Base-by-base conservation (phyloP, 2,888 invertebrate genomes). In the Luperina testacea region DNA sequence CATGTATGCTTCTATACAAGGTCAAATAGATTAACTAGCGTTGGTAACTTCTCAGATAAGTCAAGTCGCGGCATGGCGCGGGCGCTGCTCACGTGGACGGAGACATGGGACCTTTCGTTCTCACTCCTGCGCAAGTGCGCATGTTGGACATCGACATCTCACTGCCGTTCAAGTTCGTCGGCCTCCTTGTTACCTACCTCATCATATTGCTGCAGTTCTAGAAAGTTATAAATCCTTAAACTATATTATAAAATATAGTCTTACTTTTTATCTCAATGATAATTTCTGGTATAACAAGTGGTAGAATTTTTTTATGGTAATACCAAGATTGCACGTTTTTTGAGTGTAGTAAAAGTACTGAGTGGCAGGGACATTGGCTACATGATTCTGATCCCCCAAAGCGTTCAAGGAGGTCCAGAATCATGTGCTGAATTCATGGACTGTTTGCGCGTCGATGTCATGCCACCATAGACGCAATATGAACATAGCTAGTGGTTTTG, bases 191-290 rank as follows among this genome's bases (percentile, higher is more conserved):
- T 20, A 95, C 95, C 0, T 96, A 96, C 74, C 92, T 95, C 7
- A 95, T 96, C 61, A 96, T 96, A 79, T 77, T 96, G 78, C 83
- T 96, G 71, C 96, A 96, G 85, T 94, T 94, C 78, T 90, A 94
- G 59, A 96, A 95, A 91, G 94, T 96, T 64, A 90, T 94, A 9
- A 90, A 91, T 70, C 92, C 91, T 57, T 90, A 75, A 82, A 67
- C 7, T 77, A 32, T 63, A n/a, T 32, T 4, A 42, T 51, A 0
- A 38, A 53, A 20, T 1, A 24, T 20, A 15, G 9, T 24, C 24
- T 32, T 32, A 2, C 2, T 5, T 69, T 69, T 20, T 24, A 24
- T 6, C n/a, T 38, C 20, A 42, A 8, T 42, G 24, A 8, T 3
- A 7, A 48, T 27, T 38, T n/a, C 24, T 32, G 48, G 48, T 65